Percentiles rank a stretch among this genome's conserved stretches.
phyloP scores from a whole-genome alignment of 2,797 vertebrate species.

The Chelonia mydas region DNA sequence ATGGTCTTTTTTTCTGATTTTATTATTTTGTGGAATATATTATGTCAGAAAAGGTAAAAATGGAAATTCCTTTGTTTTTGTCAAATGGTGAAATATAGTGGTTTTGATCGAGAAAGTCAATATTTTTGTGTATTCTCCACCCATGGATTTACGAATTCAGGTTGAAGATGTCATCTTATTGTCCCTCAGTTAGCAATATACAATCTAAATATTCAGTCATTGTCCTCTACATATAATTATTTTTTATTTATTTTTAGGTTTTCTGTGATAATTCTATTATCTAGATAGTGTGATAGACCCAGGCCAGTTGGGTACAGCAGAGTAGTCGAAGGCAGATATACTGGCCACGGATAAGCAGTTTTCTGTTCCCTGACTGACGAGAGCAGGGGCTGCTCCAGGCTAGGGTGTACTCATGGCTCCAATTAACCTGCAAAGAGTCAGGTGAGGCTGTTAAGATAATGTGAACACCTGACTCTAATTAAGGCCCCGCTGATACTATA shows the following conservation, averaged over 20 bases:
- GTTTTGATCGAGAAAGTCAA: background rate
- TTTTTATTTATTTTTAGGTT: background rate
- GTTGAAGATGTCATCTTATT: background rate
- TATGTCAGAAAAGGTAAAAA: background rate
- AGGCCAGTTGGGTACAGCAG: too few relatives aligned
- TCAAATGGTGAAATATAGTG: background rate
- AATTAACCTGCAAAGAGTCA: too few relatives aligned
- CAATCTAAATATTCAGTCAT: background rate
- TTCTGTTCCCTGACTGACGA: too few relatives aligned
- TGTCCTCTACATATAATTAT: background rate
- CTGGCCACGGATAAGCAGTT: too few relatives aligned
- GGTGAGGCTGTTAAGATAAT: too few relatives aligned
- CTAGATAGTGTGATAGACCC: background rate
- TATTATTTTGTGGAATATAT: background rate
- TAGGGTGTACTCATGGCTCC: too few relatives aligned
- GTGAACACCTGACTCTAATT: too few relatives aligned
- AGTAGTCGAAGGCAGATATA: too few relatives aligned
- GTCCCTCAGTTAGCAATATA: background rate
- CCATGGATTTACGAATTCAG: background rate
- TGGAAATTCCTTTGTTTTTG: background rate
- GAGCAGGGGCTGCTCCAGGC: too few relatives aligned
- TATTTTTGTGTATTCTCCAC: background rate
- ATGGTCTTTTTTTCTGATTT: rapidly evolving
- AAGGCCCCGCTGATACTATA: too few relatives aligned
- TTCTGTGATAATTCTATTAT: background rate